Conservation (phyloP, 2,888 invertebrate genomes). For the Cataglyphis rosenhaueri region DNA sequence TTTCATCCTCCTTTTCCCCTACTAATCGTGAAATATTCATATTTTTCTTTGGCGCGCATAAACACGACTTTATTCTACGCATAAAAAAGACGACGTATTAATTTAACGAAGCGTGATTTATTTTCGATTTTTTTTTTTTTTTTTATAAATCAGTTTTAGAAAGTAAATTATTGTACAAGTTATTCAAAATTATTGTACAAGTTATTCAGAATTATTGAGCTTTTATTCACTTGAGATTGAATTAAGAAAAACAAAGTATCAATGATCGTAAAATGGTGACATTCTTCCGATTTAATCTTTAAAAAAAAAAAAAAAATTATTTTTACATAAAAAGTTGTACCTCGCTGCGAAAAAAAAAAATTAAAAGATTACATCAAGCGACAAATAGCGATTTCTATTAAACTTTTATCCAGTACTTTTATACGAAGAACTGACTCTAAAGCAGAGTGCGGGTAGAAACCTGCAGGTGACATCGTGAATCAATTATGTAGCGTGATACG, state of each 20-base stretch:
- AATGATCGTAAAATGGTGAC: neutral
- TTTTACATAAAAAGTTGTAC: neutral
- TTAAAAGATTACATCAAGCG: neutral
- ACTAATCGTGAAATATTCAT: slow-evolving; percentile 66
- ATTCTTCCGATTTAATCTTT: neutral
- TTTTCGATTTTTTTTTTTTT: neutral
- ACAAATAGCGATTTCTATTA: neutral
- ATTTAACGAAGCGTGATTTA: neutral
- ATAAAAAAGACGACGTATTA: neutral
- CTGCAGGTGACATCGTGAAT: slow-evolving; percentile 33
- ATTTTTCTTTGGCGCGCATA: slow-evolving; percentile 16
- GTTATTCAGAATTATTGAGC: neutral
- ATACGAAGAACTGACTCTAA: neutral
- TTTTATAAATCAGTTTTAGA: neutral
- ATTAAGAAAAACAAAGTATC: neutral
- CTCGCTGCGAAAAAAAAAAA: neutral
- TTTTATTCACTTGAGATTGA: neutral
- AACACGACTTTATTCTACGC: neutral
- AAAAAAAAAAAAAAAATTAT: neutral
- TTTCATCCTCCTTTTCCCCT: slow-evolving; percentile 49
- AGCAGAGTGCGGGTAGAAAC: neutral
- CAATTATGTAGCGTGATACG: slow-evolving; percentile 31
- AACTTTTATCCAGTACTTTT: neutral
- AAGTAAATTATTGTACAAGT: neutral
- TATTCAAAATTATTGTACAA: too few relatives aligned